Percentiles rank a stretch among this genome's conserved stretches.
These are phyloP conservation scores for Solea senegalensis DNA, from an alignment of 2,113 vertebrate species.

Conservation along the genomic window DNA sequence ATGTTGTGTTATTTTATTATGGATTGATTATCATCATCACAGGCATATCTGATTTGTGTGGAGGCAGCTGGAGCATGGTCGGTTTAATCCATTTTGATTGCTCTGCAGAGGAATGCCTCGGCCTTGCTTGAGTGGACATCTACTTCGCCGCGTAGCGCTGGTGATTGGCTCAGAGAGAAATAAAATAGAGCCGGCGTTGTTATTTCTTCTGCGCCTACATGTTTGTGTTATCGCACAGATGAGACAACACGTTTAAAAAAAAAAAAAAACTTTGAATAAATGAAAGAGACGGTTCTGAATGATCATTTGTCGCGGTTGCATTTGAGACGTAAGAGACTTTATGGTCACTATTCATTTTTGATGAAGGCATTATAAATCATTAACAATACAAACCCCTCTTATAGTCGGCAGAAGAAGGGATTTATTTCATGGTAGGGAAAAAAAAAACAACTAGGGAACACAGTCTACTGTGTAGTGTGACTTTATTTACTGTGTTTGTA, in stretches of 20 bases:
- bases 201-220: conserved; percentile 1
- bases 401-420: conserved; percentile 27
- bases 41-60: conserved; percentile 78
- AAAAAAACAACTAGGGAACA: conserved; percentile 11
- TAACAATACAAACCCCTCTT: conserved; percentile 33
- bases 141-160: conserved; percentile 44
- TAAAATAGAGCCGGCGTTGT: conserved; percentile 26
- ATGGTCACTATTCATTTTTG: conserved; percentile 49
- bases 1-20: conserved; percentile 82
- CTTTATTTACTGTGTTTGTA: conserved; percentile 32
- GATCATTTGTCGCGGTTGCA: conserved; percentile 44
- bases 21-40: conserved; percentile 83
- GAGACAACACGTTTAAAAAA: background rate
- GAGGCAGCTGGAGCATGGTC: conserved; percentile 68
- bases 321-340: conserved; percentile 36
- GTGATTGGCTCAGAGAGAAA: conserved; percentile 55
- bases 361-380: conserved; percentile 56
- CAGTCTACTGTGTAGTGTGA: conserved; percentile 3
- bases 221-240: conserved; percentile 10
- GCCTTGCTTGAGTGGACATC: conserved; percentile 67
- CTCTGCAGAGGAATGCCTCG: conserved; percentile 73
- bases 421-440: conserved; percentile 39
- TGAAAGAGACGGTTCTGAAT: background rate
- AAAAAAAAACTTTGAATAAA: conserved; percentile 1
- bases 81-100: conserved; percentile 82